phyloP scores from a whole-genome alignment of 2,888 invertebrate genomes.

The Megamerina dolium region DNA sequence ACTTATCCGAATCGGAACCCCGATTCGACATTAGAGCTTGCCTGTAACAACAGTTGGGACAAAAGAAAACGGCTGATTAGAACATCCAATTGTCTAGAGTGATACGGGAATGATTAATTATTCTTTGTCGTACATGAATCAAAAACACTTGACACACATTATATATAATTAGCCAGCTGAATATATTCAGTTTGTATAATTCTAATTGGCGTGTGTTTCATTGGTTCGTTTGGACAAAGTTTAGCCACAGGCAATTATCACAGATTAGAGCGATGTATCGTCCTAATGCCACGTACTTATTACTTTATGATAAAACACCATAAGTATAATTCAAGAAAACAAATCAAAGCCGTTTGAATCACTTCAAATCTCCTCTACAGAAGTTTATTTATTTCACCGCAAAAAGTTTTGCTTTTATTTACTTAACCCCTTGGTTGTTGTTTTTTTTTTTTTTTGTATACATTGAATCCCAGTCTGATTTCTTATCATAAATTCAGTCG shows the following conservation, averaged over 20 bases:
- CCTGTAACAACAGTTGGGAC: constrained; percentile 55
- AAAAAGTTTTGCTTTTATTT: constrained; percentile 13
- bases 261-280: no score
- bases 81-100: constrained; percentile 39
- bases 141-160: no score
- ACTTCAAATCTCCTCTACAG: constrained; percentile 19
- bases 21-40: constrained; percentile 58
- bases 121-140: no score
- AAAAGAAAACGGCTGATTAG: constrained; percentile 44
- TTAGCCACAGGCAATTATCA: no score
- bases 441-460: constrained; percentile 20
- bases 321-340: no score
- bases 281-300: no score
- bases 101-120: constrained; percentile 9
- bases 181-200: no score
- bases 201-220: no score
- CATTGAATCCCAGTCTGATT: constrained; percentile 17
- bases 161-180: no score
- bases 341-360: constrained; percentile 16
- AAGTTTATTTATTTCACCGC: constrained; percentile 1
- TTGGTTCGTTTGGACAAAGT: no score
- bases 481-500: constrained; percentile 3
- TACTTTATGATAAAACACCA: no score
- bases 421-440: constrained; percentile 21
- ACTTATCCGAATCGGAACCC: constrained; percentile 50